Evolutionary conservation across 2,113 vertebrate genomes (phyloP).

Genomic region (Mus spicilegus): DNA sequence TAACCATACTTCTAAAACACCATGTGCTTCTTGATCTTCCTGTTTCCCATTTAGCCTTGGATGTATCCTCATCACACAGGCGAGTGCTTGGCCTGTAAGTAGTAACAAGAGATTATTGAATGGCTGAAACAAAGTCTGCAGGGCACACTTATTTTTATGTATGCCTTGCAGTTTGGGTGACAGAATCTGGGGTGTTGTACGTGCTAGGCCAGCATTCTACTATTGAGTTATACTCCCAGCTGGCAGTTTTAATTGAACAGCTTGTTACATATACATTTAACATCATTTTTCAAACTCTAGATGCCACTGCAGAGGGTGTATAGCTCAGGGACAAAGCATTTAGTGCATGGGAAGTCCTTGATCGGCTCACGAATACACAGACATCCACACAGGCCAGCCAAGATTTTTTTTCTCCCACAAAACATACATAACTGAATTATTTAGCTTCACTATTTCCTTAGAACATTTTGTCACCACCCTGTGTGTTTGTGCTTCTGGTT

Average conservation of each 20-base stretch:
- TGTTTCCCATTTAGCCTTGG: neutral
- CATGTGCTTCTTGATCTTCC: neutral
- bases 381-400: neutral
- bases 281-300: neutral
- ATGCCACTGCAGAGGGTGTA: neutral
- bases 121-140: neutral
- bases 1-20: neutral
- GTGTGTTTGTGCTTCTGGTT: neutral
- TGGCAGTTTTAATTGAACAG: neutral
- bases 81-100: neutral
- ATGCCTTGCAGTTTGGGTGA: neutral
- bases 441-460: neutral
- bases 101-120: neutral
- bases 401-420: conserved; percentile 34
- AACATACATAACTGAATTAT: neutral
- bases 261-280: neutral
- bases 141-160: neutral
- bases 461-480: neutral
- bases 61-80: neutral
- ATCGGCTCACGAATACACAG: neutral
- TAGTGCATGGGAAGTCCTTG: neutral
- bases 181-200: neutral
- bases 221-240: neutral
- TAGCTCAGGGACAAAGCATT: neutral
- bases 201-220: neutral